phyloP scores from a whole-genome alignment of 2,113 vertebrate species.

The Neotoma lepida region DNA sequence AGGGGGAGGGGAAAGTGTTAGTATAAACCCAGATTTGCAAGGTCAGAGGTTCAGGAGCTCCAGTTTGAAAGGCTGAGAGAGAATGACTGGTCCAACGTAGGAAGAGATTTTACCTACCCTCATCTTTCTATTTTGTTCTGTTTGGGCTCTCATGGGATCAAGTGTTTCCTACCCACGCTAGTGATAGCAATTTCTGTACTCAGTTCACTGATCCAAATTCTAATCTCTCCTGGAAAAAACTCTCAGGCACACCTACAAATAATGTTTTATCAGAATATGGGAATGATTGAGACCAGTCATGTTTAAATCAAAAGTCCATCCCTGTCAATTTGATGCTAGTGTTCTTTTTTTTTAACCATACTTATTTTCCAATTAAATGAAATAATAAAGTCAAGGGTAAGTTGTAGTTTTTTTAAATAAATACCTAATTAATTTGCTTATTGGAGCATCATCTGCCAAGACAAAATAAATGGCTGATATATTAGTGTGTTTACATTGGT shows the following conservation, averaged over 20 bases:
- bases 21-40: not conserved
- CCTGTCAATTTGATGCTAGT: not conserved
- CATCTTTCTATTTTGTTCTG: not conserved
- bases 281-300: not conserved
- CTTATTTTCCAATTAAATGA: not conserved
- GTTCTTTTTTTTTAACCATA: not conserved
- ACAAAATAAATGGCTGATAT: not conserved
- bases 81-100: not conserved
- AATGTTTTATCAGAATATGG: not conserved
- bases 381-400: not conserved
- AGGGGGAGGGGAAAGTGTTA: not conserved
- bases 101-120: not conserved
- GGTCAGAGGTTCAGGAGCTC: not conserved
- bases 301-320: not conserved
- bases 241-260: not conserved
- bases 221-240: not conserved
- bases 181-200: not conserved
- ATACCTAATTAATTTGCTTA: not conserved
- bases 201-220: not conserved
- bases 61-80: too few relatives aligned
- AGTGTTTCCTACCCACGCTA: too few relatives aligned
- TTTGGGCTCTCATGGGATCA: not conserved
- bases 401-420: not conserved
- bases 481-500: not conserved
- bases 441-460: not conserved